Evolutionary conservation across 2,888 invertebrate genomes (phyloP), one percentile per base, ranked within the genome.

Genomic region (Scaptomyza reducta): DNA sequence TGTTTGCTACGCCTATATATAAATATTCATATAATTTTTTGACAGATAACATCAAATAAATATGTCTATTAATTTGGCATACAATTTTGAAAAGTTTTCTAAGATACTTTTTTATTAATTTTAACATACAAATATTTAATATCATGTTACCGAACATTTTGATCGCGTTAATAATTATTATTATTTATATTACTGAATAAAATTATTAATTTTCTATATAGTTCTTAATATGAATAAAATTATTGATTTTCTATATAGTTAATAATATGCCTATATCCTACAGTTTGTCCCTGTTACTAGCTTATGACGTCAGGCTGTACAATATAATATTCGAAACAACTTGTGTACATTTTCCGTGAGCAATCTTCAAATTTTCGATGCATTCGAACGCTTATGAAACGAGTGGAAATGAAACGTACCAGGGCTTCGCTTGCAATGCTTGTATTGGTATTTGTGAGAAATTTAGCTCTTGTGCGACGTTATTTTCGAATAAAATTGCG

Each of bases 401-500:
- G 42, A 7, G 4, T 22, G 75, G 42, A 70, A 73, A 7, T 56
- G 66, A 70, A 70, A 70, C 61, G 41, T 3, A 40, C 75, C 75
- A 74, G 74, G 74, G 74, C 59, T 67, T 4, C 74, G 29, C 31
- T 33, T 46, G 29, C 55, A 25, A 55, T 22, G 22, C 22, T 51
- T 74, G 54, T 40, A 46, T 50, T 65, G 53, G 70, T 62, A 60
- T 70, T 53, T 47, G 61, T 77, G 63, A 58, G 63, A 72, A 57
- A 51, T 59, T 66, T 66, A 22, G 64, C 46, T 62, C 54, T 75
- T 62, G 53, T 75, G 76, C 72, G 74, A 71, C 80, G 82, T 85
- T 85, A 80, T 80, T 80, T 75, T 80, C 79, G 79, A 80, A 80
- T 64, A 71, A 60, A 74, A 74, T 74, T 74, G 78, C 78, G 74